A percentile compares a stretch with the other conserved stretches of the same genome.
These are phyloP conservation scores for Dermochelys coriacea DNA, from an alignment of 2,797 vertebrate species.

Conservation along the genomic window DNA sequence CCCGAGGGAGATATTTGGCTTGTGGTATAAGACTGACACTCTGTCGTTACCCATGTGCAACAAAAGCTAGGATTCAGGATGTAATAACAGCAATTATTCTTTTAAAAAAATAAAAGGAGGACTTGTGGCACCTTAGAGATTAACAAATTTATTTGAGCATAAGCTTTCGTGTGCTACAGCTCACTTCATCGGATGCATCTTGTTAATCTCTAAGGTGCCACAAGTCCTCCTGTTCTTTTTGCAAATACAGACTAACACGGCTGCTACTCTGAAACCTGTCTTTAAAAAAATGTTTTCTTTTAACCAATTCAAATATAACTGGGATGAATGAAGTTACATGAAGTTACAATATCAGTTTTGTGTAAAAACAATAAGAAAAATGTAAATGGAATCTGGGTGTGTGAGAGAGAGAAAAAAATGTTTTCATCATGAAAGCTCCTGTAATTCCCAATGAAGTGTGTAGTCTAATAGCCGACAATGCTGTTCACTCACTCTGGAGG, in stretches of 20 bases:
- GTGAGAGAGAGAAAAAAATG: slow-evolving; percentile 55
- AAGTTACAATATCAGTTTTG: background rate
- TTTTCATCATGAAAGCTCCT: slow-evolving; percentile 61
- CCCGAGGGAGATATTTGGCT: background rate
- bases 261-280: too few species aligned
- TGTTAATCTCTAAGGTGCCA: too few species aligned
- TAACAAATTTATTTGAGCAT: too few species aligned
- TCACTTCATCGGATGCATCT: too few species aligned
- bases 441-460: slow-evolving; percentile 63
- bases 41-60: background rate
- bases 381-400: slow-evolving; percentile 51
- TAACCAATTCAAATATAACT: background rate
- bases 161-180: too few species aligned
- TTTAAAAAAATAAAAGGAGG: too few species aligned
- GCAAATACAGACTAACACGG: too few species aligned
- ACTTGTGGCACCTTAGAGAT: too few species aligned
- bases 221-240: too few species aligned
- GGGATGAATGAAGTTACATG: background rate
- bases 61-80: background rate
- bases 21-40: rapidly evolving
- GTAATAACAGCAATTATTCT: background rate
- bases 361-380: background rate
- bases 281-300: background rate
- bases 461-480: slow-evolving; percentile 24
- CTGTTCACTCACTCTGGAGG: slow-evolving; percentile 19